These are phyloP conservation scores for Clarias fuscus DNA, from an alignment of 2,797 vertebrate genomes.

Conservation along the genomic window DNA sequence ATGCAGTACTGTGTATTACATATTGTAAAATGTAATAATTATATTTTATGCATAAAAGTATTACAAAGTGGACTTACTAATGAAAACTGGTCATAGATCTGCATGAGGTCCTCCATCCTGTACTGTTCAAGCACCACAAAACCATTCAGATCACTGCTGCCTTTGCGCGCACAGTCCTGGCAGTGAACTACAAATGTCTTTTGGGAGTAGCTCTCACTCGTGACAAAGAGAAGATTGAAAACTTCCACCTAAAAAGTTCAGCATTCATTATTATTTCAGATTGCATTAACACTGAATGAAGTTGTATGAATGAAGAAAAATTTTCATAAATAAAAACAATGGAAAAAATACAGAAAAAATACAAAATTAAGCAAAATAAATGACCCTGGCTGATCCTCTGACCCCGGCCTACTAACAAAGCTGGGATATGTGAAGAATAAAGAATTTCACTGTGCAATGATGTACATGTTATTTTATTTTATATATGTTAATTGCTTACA, in stretches of 20 bases:
- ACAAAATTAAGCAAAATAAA: neutral
- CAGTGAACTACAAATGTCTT: constrained; percentile 94
- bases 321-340: neutral
- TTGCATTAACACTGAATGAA: neutral
- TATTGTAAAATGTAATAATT: neutral
- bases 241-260: constrained; percentile 86
- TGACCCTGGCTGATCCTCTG: too few species aligned
- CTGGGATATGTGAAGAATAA: too few species aligned
- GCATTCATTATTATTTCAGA: constrained; percentile 17
- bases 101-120: constrained; percentile 96
- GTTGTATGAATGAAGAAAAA: neutral
- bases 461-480: too few species aligned
- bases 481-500: too few species aligned
- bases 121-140: constrained; percentile 98
- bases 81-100: constrained; percentile 98
- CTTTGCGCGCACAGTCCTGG: constrained; percentile 96
- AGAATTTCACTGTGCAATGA: too few species aligned
- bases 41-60: neutral
- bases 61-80: constrained; percentile 80
- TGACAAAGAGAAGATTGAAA: constrained; percentile 96
- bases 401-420: too few species aligned
- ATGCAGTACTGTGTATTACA: neutral
- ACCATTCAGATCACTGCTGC: constrained; percentile 87
- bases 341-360: neutral
- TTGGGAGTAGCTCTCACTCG: constrained; percentile 89